Conservation (phyloP, 2,888 invertebrate genomes). For the Philhelius pedissequus region DNA sequence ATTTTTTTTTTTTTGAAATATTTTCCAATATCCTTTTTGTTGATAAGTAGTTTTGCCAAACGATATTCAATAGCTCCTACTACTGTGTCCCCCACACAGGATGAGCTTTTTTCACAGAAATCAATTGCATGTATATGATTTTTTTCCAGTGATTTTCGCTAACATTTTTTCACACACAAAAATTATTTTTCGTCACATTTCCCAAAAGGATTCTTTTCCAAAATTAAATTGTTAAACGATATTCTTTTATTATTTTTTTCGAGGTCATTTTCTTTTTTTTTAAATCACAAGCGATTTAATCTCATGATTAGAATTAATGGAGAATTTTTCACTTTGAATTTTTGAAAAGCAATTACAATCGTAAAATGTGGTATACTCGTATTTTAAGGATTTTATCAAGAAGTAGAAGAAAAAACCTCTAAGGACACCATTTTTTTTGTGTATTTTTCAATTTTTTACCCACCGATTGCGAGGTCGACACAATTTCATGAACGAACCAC, state of each 20-base stretch:
- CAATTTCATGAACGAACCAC: constrained; percentile 75
- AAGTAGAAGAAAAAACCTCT: background rate
- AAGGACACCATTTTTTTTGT: constrained; percentile 57
- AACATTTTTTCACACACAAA: constrained; percentile 43
- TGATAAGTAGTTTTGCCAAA: background rate
- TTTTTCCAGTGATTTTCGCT: constrained; percentile 50
- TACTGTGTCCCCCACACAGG: constrained; percentile 27
- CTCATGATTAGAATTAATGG: background rate
- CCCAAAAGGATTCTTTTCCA: too few species aligned
- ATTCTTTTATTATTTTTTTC: background rate
- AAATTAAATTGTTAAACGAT: background rate
- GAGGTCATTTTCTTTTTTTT: background rate
- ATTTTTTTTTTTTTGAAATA: background rate
- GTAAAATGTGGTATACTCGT: background rate
- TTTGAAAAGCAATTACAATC: background rate
- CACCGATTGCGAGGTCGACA: constrained; percentile 51
- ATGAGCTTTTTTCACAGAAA: constrained; percentile 68
- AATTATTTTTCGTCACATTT: too few species aligned
- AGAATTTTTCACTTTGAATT: background rate
- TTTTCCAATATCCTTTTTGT: background rate
- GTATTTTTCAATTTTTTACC: constrained; percentile 42
- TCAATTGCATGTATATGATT: constrained; percentile 67
- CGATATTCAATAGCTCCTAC: background rate
- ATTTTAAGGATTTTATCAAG: constrained; percentile 6
- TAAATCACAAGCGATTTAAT: background rate